These are phyloP conservation scores for Scomberomorus guttatus DNA, from an alignment of 2,797 vertebrate species.

Conservation along the genomic window DNA sequence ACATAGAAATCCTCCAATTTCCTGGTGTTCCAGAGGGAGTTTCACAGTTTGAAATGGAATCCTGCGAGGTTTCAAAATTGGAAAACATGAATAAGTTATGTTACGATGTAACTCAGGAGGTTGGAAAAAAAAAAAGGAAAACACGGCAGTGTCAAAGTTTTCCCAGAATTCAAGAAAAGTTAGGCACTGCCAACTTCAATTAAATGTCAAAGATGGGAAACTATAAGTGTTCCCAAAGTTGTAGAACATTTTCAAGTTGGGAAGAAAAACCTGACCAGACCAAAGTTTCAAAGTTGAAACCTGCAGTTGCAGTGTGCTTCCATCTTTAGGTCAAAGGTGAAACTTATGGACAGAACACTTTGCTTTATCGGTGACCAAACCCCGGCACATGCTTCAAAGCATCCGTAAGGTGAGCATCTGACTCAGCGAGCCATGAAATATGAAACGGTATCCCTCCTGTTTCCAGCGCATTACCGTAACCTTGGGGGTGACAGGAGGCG, in stretches of 20 bases:
- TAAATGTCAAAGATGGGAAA: neutral
- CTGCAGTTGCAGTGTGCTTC: neutral
- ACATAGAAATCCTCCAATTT: neutral
- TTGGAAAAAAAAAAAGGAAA: neutral
- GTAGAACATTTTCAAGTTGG: neutral
- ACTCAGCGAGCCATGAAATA: slow-evolving; percentile 30
- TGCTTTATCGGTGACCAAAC: slow-evolving; percentile 7
- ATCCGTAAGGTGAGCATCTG: slow-evolving; percentile 8
- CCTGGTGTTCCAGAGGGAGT: neutral
- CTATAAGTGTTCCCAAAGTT: neutral
- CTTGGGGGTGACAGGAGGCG: slow-evolving; percentile 29
- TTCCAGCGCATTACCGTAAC: slow-evolving; percentile 25
- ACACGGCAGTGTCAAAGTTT: neutral
- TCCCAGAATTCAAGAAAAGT: neutral
- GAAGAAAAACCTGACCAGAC: neutral
- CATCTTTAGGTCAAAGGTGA: neutral
- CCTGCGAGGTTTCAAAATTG: neutral
- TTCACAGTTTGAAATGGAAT: slow-evolving; percentile 12
- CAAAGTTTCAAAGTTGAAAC: slow-evolving; percentile 1
- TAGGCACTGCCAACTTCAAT: neutral
- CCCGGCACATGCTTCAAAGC: slow-evolving; percentile 14
- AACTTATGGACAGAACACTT: neutral
- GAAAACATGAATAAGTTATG: slow-evolving; percentile 2
- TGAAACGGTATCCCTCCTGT: neutral
- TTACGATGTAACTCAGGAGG: slow-evolving; percentile 2